These are phyloP conservation scores for Heteractis magnifica DNA, from an alignment of 92 coral and sea anemone species.

Conservation along the genomic window DNA sequence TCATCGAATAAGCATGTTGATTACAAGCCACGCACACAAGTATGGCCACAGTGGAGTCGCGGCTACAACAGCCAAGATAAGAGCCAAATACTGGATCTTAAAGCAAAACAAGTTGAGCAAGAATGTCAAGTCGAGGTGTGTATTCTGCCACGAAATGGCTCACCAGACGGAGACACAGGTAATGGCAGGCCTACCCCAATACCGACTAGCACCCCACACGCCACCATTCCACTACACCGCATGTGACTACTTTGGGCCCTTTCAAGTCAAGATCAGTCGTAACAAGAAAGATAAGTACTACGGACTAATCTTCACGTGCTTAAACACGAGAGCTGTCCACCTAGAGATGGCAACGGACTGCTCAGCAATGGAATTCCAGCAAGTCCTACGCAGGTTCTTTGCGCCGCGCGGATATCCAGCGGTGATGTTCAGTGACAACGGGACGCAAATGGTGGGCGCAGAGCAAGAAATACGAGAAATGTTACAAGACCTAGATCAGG, in stretches of 20 bases:
- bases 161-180: slow-evolving; percentile 26
- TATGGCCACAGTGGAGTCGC: slow-evolving; percentile 42
- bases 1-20: slow-evolving; percentile 32
- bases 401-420: slow-evolving; percentile 25
- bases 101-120: slow-evolving; percentile 30
- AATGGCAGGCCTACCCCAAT: slow-evolving; percentile 29
- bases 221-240: slow-evolving; percentile 41
- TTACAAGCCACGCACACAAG: slow-evolving; percentile 10
- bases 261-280: slow-evolving; percentile 32
- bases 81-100: slow-evolving; percentile 28
- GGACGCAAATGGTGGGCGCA: slow-evolving; percentile 54
- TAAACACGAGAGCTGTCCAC: neutral
- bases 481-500: slow-evolving; percentile 1
- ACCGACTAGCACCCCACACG: slow-evolving; percentile 29
- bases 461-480: slow-evolving; percentile 55
- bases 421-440: slow-evolving; percentile 48
- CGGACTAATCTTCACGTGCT: slow-evolving; percentile 48
- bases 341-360: neutral
- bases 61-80: slow-evolving; percentile 29
- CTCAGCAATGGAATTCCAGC: no score
- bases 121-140: slow-evolving; percentile 23
- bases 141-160: slow-evolving; percentile 33
- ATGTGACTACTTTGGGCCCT: slow-evolving; percentile 29
- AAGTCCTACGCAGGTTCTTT: no score
- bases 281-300: slow-evolving; percentile 52